Evolutionary conservation across 2,113 vertebrate species (phyloP), one percentile per base, ranked within the genome.

Genomic region (Phasianus colchicus): DNA sequence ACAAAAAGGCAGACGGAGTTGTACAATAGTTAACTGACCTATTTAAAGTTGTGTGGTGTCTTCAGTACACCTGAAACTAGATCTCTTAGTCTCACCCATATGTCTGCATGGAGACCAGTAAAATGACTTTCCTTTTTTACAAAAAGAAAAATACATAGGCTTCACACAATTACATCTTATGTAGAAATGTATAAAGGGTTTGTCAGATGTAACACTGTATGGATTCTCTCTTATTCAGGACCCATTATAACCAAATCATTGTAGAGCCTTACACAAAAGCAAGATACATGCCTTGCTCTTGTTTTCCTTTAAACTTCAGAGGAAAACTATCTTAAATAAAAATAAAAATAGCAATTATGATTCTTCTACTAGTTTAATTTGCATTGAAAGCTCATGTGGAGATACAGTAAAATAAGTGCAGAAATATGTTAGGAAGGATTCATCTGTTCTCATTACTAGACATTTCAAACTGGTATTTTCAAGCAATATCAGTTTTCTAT

Each of bases 131-230:
- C 64, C 85, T 71, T 88, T 77, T 30, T 36, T 36, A 80, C 75
- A 91, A 91, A 96, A 93, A 55, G 55, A 45, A 85, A 95, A 95
- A 80, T 83, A 95, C 93, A 73, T 83, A 92, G 89, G n/a, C 25
- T 89, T 76, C 73, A 38, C 40, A 80, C 67, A 88, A 38, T 83
- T 78, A 43, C 60, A 61, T 83, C 79, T 80, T 77, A 43, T 1
- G 2, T 29, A 87, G 70, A 30, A 74, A 32, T 32, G 42, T 69
- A 45, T 12, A 78, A 90, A 88, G n/a, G 48, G 47, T 88, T 88
- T 92, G 34, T 70, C 78, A 93, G 78, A 74, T 74, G 69, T 89
- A 75, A 57, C 79, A 13, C 69, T 32, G 20, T 64, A 83, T 73
- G 69, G 38, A 83, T 86, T 91, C 79, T 85, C 54, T 70, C 75